Conservation (phyloP, 1,140 invertebrate genomes). For the Hypothenemus hampei region DNA sequence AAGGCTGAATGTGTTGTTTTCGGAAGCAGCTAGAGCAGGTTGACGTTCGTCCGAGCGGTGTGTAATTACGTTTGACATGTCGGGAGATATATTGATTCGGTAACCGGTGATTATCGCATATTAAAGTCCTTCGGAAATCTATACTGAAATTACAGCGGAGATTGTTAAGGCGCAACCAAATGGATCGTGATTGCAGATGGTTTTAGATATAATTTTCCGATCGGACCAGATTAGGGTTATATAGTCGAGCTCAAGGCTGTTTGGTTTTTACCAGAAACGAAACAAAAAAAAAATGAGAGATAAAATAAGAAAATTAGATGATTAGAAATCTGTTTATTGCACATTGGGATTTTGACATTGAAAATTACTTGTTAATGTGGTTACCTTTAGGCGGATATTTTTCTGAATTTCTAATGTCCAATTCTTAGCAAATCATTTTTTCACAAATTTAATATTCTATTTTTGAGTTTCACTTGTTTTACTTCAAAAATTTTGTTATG, state of each 20-base stretch:
- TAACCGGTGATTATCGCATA: constrained; percentile 33
- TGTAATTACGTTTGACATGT: constrained; percentile 36
- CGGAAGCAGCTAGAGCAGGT: constrained; percentile 29
- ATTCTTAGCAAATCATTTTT: too few relatives aligned
- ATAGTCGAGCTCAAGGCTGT: constrained; percentile 23
- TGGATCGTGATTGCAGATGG: constrained; percentile 23
- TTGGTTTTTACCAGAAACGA: constrained; percentile 7
- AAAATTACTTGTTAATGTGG: too few relatives aligned
- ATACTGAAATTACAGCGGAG: constrained; percentile 32
- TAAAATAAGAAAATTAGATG: too few relatives aligned
- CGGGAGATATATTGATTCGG: constrained; percentile 35
- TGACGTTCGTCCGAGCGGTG: constrained; percentile 28
- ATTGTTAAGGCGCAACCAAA: constrained; percentile 14
- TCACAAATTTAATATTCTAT: too few relatives aligned
- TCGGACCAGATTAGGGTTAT: constrained; percentile 17
- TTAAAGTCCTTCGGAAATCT: constrained; percentile 31
- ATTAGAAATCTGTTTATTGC: too few relatives aligned
- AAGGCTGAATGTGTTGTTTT: too few relatives aligned
- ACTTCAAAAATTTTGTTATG: too few relatives aligned
- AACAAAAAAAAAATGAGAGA: too few relatives aligned
- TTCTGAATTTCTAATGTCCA: too few relatives aligned
- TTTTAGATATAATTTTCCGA: constrained; percentile 24
- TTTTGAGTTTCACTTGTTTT: too few relatives aligned
- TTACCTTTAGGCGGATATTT: too few relatives aligned
- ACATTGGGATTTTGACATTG: too few relatives aligned